These are phyloP conservation scores for Pogonocherus hispidulus DNA, from an alignment of 2,888 invertebrate genomes.

Conservation along the genomic window DNA sequence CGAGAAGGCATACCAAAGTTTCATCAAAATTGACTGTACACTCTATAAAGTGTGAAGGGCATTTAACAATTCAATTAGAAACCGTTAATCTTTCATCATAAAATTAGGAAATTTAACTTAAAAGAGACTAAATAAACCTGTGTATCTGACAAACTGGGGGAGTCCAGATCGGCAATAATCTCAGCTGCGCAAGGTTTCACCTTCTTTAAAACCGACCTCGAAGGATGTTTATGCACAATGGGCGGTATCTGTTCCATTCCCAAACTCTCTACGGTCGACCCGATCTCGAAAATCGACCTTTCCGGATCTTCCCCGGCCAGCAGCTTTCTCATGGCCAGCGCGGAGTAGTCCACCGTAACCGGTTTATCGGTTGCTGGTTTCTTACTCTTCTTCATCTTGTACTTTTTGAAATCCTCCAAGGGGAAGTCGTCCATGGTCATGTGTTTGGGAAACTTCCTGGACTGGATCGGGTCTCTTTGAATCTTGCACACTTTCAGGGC, in stretches of 20 bases:
- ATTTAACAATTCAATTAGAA: no score
- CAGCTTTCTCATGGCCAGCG: constrained; percentile 58
- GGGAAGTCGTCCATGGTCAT: constrained; percentile 61
- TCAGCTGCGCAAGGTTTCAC: constrained; percentile 47
- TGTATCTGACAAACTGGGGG: constrained; percentile 75
- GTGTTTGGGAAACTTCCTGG: constrained; percentile 59
- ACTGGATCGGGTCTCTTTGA: constrained; percentile 65
- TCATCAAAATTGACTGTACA: no score
- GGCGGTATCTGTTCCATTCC: constrained; percentile 58
- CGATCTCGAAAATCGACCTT: constrained; percentile 60
- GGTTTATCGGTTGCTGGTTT: constrained; percentile 61
- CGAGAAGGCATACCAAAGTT: no score
- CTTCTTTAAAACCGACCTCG: constrained; percentile 50
- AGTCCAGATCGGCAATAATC: constrained; percentile 69
- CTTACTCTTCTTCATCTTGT: constrained; percentile 59
- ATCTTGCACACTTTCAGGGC: constrained; percentile 74
- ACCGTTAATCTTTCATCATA: no score
- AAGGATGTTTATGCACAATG: constrained; percentile 52
- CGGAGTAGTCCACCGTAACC: constrained; percentile 59
- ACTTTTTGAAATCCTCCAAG: constrained; percentile 61
- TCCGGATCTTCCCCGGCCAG: constrained; percentile 58
- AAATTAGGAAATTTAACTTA: no score
- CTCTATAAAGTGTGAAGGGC: no score
- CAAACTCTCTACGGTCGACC: constrained; percentile 63
- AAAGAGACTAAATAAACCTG: constrained; percentile 63